Base-by-base conservation (phyloP, 2,888 invertebrate species). In the Cheilosia grossa region DNA sequence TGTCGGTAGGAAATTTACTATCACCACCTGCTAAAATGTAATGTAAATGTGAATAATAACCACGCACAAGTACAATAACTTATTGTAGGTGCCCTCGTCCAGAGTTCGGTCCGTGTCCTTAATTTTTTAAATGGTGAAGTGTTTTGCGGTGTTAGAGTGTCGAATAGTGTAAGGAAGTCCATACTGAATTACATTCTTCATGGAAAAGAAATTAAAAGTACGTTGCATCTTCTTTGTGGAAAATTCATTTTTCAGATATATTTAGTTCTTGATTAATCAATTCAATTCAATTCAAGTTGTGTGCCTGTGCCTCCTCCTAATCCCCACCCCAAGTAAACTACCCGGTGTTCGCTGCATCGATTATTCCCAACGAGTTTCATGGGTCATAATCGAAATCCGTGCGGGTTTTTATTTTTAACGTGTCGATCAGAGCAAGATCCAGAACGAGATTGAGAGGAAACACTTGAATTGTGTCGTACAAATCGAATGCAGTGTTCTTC, bases 1-100 rank as follows among this genome's bases (percentile, higher is more conserved):
- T 21, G 30, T 13, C 21, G 21, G 44, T 72, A 27, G 59, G 77
- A 66, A 77, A 66, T 49, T 72, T 77, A 54, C 61, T 77, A 56
- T 67, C 53, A 37, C 53, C 21, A 30, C 56, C 47, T 17, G 74
- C 37, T 13, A 47, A 47, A 47, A 47, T 44, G n/a, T 70, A 27
- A 40, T 44, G n/a, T 72, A 21, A 30, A 53, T 59, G 53, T 27
- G 37, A 61, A 47, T 49, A 54, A 47, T 49, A 49, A 42, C 15
- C 15, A 59, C 37, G 37, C 37, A 37, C 37, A 37, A 37, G 13
- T 37, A 37, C 13, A 37, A 37, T 13, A 13, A 13, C 10, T 13
- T 37, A 37, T 13, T 13, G 13, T 30, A 24, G 1, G 30, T 13
- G 13, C 13, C 13, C 37, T 37, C 13, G 37, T 37, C 37, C 37